Percentiles rank a stretch among this genome's conserved stretches.
Conservation (phyloP, 2,888 invertebrate species). For the Drepana falcataria region DNA sequence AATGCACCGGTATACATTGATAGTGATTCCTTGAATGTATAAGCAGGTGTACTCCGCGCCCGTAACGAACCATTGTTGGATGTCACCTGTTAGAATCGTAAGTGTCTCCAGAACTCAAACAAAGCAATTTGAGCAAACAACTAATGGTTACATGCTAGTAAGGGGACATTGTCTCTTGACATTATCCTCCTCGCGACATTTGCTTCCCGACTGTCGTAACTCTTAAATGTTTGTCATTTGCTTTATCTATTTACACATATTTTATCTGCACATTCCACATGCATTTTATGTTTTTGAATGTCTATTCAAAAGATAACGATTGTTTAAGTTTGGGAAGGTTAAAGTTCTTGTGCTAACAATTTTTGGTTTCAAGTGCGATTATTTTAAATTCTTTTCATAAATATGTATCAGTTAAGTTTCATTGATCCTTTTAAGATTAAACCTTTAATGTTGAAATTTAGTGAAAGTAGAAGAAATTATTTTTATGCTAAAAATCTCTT, state of each 20-base stretch:
- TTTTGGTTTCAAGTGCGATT: background rate
- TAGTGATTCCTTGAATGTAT: conserved; percentile 2
- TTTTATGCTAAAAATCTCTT: background rate
- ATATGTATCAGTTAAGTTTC: too few relatives aligned
- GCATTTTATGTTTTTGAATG: background rate
- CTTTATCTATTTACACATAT: conserved; percentile 30
- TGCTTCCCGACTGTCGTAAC: conserved; percentile 35
- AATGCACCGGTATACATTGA: conserved; percentile 1
- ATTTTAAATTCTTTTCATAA: too few relatives aligned
- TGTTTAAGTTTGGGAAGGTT: conserved; percentile 3
- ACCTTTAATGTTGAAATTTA: too few relatives aligned
- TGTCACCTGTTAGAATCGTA: conserved; percentile 55
- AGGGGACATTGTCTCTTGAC: conserved; percentile 25
- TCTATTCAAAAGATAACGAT: too few relatives aligned
- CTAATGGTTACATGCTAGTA: conserved; percentile 14
- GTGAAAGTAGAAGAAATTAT: background rate
- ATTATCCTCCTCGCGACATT: conserved; percentile 35
- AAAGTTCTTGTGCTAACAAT: background rate
- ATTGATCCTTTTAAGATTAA: too few relatives aligned
- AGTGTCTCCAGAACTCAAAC: conserved; percentile 52
- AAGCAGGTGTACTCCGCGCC: conserved; percentile 19
- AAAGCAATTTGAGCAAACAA: conserved; percentile 43
- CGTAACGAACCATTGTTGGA: conserved; percentile 40
- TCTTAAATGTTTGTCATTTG: conserved; percentile 36
- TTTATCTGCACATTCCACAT: conserved; percentile 20